Evolutionary conservation across 2,113 vertebrate genomes (phyloP), one percentile per base, ranked within the genome.

Genomic region (Coptodon bakossiorum): DNA sequence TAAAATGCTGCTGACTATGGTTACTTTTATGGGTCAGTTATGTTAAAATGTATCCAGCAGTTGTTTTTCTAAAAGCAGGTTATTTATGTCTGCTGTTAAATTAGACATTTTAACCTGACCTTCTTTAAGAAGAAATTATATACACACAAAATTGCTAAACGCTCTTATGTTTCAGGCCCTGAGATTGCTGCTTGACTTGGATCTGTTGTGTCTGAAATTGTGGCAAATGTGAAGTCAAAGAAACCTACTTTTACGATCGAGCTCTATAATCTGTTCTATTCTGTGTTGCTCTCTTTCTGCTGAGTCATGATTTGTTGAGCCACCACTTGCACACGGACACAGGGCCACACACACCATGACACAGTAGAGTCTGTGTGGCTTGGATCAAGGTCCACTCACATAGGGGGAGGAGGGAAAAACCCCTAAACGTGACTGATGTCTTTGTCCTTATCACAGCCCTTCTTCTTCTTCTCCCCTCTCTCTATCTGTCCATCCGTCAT

Each of bases 281-380:
- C 63, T 79, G 71, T 86, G 63, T 83, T 56, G 86, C 81, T 85
- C 48, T 45, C 34, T 90, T 94, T 94, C 87, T 94, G 94, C 95
- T 92, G 91, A 95, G 93, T 95, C 94, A 95, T 88, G 94, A 78
- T 92, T 90, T 84, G 90, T 87, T 83, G 83, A 91, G 89, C 88
- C 90, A 90, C 89, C 88, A 86, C 92, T 93, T 22, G 68, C 90
- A 91, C 87, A 92, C 79, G 85, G 90, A 94, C 92, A 94, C 94
- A 93, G 90, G 87, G 89, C 93, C 91, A 95, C 91, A 94, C 93
- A 94, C 94, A 93, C 91, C 95, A 93, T 95, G 95, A 95, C 93
- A 95, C 93, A 93, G 95, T 94, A 86, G 92, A 95, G 91, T 92
- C 94, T 94, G 93, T 95, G 93, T 94, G 82, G 88, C 90, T 91